Evolutionary conservation across 2,888 invertebrate genomes (phyloP), one percentile per base, ranked within the genome.

Genomic region (Autographa pulchrina): DNA sequence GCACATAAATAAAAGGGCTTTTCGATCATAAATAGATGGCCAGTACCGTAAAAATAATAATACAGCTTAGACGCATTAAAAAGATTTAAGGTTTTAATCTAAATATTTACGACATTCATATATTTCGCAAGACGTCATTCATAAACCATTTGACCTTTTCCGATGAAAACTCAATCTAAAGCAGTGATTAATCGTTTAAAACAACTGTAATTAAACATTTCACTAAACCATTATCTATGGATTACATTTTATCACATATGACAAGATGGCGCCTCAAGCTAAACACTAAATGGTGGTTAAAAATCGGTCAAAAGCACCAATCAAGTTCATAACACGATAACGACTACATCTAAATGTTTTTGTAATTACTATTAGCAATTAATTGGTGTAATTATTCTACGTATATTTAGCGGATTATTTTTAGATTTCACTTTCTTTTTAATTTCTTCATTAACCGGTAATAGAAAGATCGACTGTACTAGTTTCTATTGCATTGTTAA

Each of bases 191-290:
- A 93, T 92, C 87, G 86, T 70, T 72, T 75, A 71, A 77, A 89
- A 92, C 82, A 82, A 90, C 91, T 89, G 85, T 92, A 92, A 94
- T 94, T 94, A 94, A 84, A 84, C 80, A 85, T 89, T 90, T 92
- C 91, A 92, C 91, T 88, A 87, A 76, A 81, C 71, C 80, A 81
- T 89, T 88, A 91, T 25, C 48, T 56, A 56, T 86, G 86, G 86
- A 90, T 88, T 85, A 84, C 77, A 68, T 81, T 78, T 72, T 78
- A 84, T 81, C 79, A 78, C 75, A 62, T 71, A 78, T 81, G 87
- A 88, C 84, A 88, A 88, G 89, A 85, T 85, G 82, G 83, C 78
- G 89, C 92, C 92, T 71, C 73, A 59, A 91, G 92, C 90, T 64
- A 70, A 81, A 75, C 80, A 82, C 86, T 90, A 88, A 90, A 86